Percentiles rank a stretch among this genome's conserved stretches.
Conservation (phyloP, 2,797 vertebrate species). For the Argya squamiceps region DNA sequence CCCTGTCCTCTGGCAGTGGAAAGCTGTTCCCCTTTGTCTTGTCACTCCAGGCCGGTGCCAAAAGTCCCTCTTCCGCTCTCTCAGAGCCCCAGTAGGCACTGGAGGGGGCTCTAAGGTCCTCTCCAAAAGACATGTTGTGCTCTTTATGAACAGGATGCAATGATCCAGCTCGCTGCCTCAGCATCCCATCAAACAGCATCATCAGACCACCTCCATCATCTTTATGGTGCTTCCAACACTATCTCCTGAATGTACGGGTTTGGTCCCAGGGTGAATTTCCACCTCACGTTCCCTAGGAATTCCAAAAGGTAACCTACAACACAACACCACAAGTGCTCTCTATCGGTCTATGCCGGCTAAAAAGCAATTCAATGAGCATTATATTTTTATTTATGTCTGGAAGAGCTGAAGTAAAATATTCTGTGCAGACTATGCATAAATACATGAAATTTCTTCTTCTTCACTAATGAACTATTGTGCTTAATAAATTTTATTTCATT, state of each 20-base stretch:
- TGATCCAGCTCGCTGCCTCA: neutral
- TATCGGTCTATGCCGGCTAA: conserved; percentile 27
- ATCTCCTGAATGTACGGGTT: neutral
- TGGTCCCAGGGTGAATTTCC: neutral
- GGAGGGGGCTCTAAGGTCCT: too few relatives aligned
- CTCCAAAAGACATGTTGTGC: accelerated
- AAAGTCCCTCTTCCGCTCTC: too few relatives aligned
- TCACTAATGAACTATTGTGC: conserved; percentile 71
- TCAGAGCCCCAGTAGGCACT: too few relatives aligned
- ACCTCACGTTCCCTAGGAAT: neutral
- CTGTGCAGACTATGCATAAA: conserved; percentile 61
- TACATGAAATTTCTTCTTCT: conserved; percentile 63
- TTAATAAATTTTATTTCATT: conserved; percentile 70
- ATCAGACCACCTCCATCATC: neutral
- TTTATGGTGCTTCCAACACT: neutral
- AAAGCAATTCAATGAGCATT: conserved; percentile 60
- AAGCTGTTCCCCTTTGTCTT: too few relatives aligned
- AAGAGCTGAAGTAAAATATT: conserved; percentile 62
- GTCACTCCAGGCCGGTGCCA: too few relatives aligned
- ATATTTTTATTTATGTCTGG: conserved; percentile 64
- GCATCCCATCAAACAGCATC: neutral
- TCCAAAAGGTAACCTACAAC: neutral
- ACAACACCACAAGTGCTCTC: neutral
- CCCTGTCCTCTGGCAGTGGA: too few relatives aligned
- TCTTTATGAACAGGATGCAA: accelerated